phyloP scores from a whole-genome alignment of 2,888 invertebrate species.

The Clepsis dumicolana region DNA sequence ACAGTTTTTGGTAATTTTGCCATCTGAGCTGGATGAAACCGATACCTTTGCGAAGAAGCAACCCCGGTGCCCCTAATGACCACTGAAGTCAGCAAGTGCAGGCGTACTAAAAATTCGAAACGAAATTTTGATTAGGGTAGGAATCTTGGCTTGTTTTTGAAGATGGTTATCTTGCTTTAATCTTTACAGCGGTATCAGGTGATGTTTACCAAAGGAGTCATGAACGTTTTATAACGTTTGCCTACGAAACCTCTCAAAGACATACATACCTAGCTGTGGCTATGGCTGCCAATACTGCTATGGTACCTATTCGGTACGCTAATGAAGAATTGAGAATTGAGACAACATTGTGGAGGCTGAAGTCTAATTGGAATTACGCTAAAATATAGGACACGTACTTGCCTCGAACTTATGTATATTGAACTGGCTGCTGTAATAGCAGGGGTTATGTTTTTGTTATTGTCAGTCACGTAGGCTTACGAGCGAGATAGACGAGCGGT shows the following conservation, averaged over 20 bases:
- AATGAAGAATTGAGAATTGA: constrained; percentile 52
- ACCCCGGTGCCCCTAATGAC: constrained; percentile 1
- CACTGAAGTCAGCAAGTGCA: constrained; percentile 10
- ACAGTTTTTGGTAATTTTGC: constrained; percentile 3
- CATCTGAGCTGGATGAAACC: neutral
- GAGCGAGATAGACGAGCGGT: constrained; percentile 59
- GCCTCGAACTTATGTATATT: constrained; percentile 51
- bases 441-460: constrained; percentile 78
- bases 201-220: constrained; percentile 36
- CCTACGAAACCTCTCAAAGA: neutral
- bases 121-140: constrained; percentile 27
- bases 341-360: constrained; percentile 49
- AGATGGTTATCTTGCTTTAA: constrained; percentile 33
- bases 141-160: constrained; percentile 36
- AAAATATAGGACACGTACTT: constrained; percentile 48
- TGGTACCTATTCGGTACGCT: constrained; percentile 45
- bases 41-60: constrained; percentile 5
- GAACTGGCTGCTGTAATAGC: constrained; percentile 58
- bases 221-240: constrained; percentile 34
- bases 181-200: constrained; percentile 33
- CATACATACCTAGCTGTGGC: too few species aligned
- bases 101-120: constrained; percentile 16
- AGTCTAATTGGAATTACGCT: constrained; percentile 49
- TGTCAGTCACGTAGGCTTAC: constrained; percentile 81
- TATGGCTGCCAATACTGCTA: neutral